These are phyloP conservation scores for Aspidoscelis tigris DNA, from an alignment of 2,113 vertebrate genomes.

Conservation along the genomic window DNA sequence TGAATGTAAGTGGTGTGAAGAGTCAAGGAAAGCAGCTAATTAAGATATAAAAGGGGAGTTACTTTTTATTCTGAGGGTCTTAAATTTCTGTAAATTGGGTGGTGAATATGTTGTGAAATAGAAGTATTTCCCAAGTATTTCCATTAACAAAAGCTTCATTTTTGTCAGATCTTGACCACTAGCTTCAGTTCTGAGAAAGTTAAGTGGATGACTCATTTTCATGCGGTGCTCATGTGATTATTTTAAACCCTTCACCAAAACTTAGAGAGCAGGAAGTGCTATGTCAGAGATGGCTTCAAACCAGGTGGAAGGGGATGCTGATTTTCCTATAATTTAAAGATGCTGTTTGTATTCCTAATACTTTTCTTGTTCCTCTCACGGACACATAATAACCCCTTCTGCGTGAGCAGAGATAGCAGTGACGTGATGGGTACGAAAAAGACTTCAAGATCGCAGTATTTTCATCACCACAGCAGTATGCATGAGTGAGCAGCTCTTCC, in stretches of 20 bases:
- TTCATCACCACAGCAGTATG: background rate
- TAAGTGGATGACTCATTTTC: background rate
- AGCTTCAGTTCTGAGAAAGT: background rate
- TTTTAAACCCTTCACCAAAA: background rate
- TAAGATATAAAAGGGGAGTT: background rate
- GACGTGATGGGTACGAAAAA: no score
- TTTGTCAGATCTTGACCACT: background rate
- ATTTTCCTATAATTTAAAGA: background rate
- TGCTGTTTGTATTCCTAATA: background rate
- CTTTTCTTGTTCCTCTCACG: background rate
- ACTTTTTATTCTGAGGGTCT: background rate
- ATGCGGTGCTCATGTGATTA: background rate
- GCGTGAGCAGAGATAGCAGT: background rate
- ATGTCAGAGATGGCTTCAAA: background rate
- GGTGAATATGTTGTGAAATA: background rate
- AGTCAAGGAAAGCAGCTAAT: background rate
- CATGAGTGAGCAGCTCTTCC: slow-evolving; percentile 10
- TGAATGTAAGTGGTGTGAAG: background rate
- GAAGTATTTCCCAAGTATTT: background rate
- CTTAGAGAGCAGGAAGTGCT: background rate
- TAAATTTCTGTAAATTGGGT: background rate
- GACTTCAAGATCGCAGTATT: background rate
- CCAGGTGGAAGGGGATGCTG: background rate
- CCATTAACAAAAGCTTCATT: background rate
- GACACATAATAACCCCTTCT: background rate